Evolutionary conservation across 92 coral and sea anemone species (phyloP), one percentile per base, ranked within the genome.

Genomic region (Isaurus tuberculatus): DNA sequence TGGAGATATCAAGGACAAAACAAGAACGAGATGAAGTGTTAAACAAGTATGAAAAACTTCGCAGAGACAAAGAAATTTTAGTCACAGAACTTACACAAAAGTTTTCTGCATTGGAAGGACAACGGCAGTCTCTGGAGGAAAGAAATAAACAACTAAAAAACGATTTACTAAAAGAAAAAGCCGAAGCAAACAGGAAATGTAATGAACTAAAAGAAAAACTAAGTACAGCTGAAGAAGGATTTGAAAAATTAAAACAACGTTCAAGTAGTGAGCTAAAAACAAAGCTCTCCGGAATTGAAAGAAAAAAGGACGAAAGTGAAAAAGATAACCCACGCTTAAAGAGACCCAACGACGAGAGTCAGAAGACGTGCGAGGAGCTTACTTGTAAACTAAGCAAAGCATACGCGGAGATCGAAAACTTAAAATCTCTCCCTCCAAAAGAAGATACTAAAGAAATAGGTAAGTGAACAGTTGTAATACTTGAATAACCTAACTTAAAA

Each of bases 311-410:
- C 19, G 94, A 84, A 25, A 32, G 82, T 29, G 91, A 91, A 72
- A 88, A 80, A 53, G 92, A 92, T 9, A 83, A 85, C 22, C 44
- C 51, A n/a, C 88, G 86, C 28, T 61, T 87, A 25, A 89, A 75
- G 91, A 93, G 71, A 51, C 91, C 87, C 32, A 89, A 84, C 8
- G 98, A 93, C 27, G 92, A 93, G 57, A 80, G 85, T 2, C 91
- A 89, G 84, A 89, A 85, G 86, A 91, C 94, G 20, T 91, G 98
- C 32, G 94, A 93, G 80, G 90, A 91, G 58, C 90, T 93, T 65
- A 90, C 98, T 27, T 91, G 93, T 0, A 93, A 93, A 69, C 75
- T 93, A 20, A 89, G 93, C 84, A 91, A 89, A 66, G 91, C 93
- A 2, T 91, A 89, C 44, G 87, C 86, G 29, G 98, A 93, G 13